Base-by-base conservation (phyloP, 1,140 invertebrate genomes). In the Acromyrmex heyeri region DNA sequence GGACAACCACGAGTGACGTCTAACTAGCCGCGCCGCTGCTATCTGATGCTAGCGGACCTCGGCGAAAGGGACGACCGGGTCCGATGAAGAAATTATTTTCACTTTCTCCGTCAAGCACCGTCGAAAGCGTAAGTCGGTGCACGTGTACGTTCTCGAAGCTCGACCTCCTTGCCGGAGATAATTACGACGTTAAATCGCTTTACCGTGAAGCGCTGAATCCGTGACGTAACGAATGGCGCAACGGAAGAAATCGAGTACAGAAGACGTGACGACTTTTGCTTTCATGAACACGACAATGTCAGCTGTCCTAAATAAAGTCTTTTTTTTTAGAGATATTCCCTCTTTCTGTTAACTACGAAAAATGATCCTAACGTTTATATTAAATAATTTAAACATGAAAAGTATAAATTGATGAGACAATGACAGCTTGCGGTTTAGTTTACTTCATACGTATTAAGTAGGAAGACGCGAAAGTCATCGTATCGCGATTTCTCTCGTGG, bases 31-130 rank as follows among this genome's bases (percentile, higher is more conserved):
- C 82, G 30, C 27, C 21, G 27, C 57, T 50, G 61, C 55, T 72
- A 57, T 70, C 79, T 83, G 79, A 83, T 83, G 79, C 44, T 12
- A 69, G 55, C 55, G 34, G 34, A 38, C 34, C 34, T 38, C 34
- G 24, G 69, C 79, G 79, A 83, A 83, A 75, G 79, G 69, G 38
- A 21, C 44, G 77, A 27, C 75, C 10, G 75, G 59, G 72, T 59
- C 59, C 86, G 82, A 64, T 86, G 86, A 65, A 85, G 86, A 67
- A 85, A 61, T 87, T 77, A 88, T 88, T 85, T 88, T 87, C 87
- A 88, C 87, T 88, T 88, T 88, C 87, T 77, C 79, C 79, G 61
- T 72, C 86, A 59, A 10, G 38, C 38, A 27, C 14, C n/a, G 62
- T 38, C 57, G 53, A 53, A 69, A 83, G 79, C 38, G 79, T 83